These are phyloP conservation scores for Metridium senile DNA, from an alignment of 92 coral and sea anemone species.

Conservation along the genomic window DNA sequence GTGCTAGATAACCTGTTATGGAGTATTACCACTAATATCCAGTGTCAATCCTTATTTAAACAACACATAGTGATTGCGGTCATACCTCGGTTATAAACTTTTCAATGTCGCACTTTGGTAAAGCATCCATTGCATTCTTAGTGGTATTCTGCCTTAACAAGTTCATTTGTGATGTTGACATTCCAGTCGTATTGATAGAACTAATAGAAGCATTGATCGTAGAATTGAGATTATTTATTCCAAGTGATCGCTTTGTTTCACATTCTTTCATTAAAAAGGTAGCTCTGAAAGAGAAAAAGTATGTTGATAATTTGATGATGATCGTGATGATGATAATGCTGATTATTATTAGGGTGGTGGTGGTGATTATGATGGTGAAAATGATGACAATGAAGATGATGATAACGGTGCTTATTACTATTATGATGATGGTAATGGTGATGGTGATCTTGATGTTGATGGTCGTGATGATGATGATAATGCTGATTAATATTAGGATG, in stretches of 20 bases:
- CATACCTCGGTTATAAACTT: slow-evolving; percentile 67
- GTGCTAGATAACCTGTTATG: too few relatives aligned
- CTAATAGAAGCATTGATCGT: slow-evolving; percentile 52
- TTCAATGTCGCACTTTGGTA: slow-evolving; percentile 63
- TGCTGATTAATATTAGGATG: background rate
- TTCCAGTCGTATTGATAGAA: slow-evolving; percentile 48
- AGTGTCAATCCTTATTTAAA: background rate
- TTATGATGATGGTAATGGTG: background rate
- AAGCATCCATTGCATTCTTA: slow-evolving; percentile 43
- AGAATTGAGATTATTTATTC: slow-evolving; percentile 36
- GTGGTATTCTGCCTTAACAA: slow-evolving; percentile 58
- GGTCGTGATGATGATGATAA: background rate
- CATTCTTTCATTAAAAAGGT: slow-evolving; percentile 74
- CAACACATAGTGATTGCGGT: background rate
- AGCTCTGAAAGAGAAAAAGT: slow-evolving; percentile 40
- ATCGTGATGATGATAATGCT: background rate
- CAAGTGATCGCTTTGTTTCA: slow-evolving; percentile 39
- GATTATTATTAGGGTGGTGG: background rate
- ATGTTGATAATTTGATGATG: background rate
- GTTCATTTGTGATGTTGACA: slow-evolving; percentile 47
- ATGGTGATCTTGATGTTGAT: background rate
- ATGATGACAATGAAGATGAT: background rate
- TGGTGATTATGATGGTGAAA: background rate
- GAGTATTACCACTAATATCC: too few relatives aligned
- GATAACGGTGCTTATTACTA: background rate